Percentiles rank a stretch among this genome's conserved stretches.
Conservation (phyloP, 2,797 vertebrate genomes). For the Tragopan temminckii region DNA sequence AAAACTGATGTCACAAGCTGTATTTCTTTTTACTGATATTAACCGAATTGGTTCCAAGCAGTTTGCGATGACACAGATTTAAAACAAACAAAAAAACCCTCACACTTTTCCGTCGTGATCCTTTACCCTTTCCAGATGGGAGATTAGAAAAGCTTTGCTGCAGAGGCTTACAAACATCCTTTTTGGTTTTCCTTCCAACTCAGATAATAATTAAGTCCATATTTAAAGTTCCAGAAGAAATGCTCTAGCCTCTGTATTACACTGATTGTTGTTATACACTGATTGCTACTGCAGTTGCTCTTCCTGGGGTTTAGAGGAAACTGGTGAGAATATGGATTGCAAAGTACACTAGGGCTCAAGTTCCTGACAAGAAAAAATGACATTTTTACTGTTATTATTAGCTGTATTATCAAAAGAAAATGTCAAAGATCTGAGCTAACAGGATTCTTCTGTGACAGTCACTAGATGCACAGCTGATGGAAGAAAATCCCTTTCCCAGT, state of each 20-base stretch:
- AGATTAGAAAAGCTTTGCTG: background rate
- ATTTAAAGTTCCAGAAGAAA: background rate
- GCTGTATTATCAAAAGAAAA: background rate
- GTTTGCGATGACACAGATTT: constrained; percentile 25
- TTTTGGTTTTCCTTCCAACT: constrained; percentile 16
- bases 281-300: background rate
- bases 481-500: background rate
- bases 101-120: constrained; percentile 22
- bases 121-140: constrained; percentile 16
- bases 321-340: background rate
- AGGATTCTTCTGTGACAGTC: background rate
- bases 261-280: background rate
- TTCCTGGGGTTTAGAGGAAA: background rate
- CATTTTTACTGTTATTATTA: background rate
- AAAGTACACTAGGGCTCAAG: background rate
- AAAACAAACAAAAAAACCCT: background rate
- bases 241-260: background rate
- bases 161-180: background rate
- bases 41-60: constrained; percentile 11
- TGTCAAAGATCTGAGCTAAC: background rate
- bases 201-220: constrained; percentile 1
- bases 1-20: background rate
- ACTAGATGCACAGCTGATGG: background rate
- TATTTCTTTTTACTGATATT: background rate
- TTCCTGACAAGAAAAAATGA: background rate